These are phyloP conservation scores for Phoenicopterus ruber DNA, from an alignment of 2,113 vertebrate species.

Conservation along the genomic window DNA sequence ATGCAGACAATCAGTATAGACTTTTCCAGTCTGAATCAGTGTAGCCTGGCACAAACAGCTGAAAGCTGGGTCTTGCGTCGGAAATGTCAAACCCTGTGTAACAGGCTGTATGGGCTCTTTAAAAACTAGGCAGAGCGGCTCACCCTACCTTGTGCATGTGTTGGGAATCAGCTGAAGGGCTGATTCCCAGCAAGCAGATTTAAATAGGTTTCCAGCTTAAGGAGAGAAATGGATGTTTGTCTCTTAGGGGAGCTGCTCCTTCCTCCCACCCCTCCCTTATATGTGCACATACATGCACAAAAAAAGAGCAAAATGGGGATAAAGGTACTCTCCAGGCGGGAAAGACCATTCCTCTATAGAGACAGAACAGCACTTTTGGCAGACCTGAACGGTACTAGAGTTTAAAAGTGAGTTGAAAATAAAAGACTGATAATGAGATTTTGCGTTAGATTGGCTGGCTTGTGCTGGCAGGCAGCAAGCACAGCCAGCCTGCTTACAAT, in stretches of 20 bases:
- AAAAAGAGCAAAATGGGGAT: background rate
- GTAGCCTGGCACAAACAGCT: background rate
- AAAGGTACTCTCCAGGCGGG: background rate
- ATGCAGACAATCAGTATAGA: background rate
- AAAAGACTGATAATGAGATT: conserved; percentile 56
- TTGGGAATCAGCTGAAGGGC: conserved; percentile 40
- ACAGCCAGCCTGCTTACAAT: conserved; percentile 23
- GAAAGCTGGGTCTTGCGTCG: background rate
- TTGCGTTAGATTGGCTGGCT: conserved; percentile 44
- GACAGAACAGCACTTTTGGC: background rate
- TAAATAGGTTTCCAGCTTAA: conserved; percentile 61
- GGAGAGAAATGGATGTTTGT: conserved; percentile 38
- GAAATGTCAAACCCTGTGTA: background rate
- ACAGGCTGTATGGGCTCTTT: conserved; percentile 31
- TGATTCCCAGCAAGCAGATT: conserved; percentile 66
- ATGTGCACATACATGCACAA: background rate
- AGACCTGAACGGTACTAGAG: background rate
- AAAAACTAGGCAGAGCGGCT: conserved; percentile 5
- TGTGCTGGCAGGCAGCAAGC: background rate
- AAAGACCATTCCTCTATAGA: background rate
- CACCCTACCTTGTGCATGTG: conserved; percentile 21
- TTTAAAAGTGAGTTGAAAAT: conserved; percentile 44
- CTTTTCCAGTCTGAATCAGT: background rate
- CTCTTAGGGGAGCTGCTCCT: conserved; percentile 20
- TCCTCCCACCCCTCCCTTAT: background rate